Evolutionary conservation across 2,113 vertebrate species (phyloP), one percentile per base, ranked within the genome.

Genomic region (Pelobates fuscus): DNA sequence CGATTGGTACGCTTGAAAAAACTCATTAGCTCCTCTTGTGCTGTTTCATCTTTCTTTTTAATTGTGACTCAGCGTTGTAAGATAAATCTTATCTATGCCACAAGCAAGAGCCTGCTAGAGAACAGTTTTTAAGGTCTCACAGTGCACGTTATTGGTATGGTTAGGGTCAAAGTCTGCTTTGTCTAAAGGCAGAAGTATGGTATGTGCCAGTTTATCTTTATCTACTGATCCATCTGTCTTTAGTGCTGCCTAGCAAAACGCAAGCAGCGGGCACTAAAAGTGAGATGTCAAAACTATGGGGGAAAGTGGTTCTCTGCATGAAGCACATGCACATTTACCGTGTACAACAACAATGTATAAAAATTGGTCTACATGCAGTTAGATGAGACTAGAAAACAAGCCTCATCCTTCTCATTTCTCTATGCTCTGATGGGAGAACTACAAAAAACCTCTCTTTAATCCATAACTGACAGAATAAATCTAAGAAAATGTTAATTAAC

Each of bases 401-500:
- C 84, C 71, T 75, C 54, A 55, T 81, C 80, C 83, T 82, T 83
- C 67, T 11, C 26, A 71, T 77, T 88, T 86, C 86, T 87, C 79
- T 6, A 84, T 87, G 84, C 87, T 68, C 84, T 82, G 80, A 86
- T 84, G 83, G 80, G 82, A 89, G 87, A 87, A 85, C 85, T 80
- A 79, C 84, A 85, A 89, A 37, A 37, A 88, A 87, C 81, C 80
- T 87, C 3, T 23, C 84, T 91, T 77, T 83, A 87, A 86, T 85
- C 86, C 85, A 84, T 43, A 86, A 82, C 25, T 77, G 80, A 80
- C 81, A 82, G 88, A 86, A 89, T 87, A 89, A 81, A 90, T 85
- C 85, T 89, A 89, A 88, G 91, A 91, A 91, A 90, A 88, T 90
- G 90, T 91, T 92, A 90, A 92, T 91, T 91, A 91, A 86, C 88